Evolutionary conservation across 2,113 vertebrate species (phyloP), one percentile per base, ranked within the genome.

Genomic region (Melierax canorus): DNA sequence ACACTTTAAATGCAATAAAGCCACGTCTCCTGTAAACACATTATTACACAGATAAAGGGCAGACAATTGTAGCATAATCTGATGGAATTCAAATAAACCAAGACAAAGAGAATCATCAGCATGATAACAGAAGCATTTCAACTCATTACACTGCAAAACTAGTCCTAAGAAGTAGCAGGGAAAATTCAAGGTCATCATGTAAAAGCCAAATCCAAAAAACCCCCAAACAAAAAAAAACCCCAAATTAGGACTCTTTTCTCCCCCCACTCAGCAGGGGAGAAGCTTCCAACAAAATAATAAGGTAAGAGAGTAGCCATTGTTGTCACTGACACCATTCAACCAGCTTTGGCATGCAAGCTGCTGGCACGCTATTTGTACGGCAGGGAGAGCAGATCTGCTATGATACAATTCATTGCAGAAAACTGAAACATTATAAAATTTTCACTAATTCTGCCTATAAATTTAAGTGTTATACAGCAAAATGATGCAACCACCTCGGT

Each of bases 81-180:
- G 50, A 51, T 51, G 50, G 93, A 95, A 96, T 90, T 91, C 80
- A 91, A 56, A 95, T 78, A 97, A 95, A 92, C 46, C 84, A 79
- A 92, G 91, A 95, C 96, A 97, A 97, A 96, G 84, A 76, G 90
- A 94, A 90, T 27, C 90, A 95, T 96, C 94, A 90, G 84, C 93
- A 96, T 85, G 91, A 95, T 60, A 96, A 93, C 90, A 95, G 94
- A 60, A 79, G 81, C 81, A 79, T 84, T 89, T 91, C 77, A 56
- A 75, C 56, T 81, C 92, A 68, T 64, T 72, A 55, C 72, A 11
- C 91, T 64, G 86, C 69, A 81, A 75, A 95, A 89, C 73, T 20
- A 45, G 56, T 36, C 56, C 87, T 26, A 4, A 94, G 73, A 45
- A 92, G 59, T 4, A 81, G 77, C 84, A 93, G 95, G 72, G 86